Base-by-base conservation (phyloP, 2,888 invertebrate species). In the Pherbina coryleti region DNA sequence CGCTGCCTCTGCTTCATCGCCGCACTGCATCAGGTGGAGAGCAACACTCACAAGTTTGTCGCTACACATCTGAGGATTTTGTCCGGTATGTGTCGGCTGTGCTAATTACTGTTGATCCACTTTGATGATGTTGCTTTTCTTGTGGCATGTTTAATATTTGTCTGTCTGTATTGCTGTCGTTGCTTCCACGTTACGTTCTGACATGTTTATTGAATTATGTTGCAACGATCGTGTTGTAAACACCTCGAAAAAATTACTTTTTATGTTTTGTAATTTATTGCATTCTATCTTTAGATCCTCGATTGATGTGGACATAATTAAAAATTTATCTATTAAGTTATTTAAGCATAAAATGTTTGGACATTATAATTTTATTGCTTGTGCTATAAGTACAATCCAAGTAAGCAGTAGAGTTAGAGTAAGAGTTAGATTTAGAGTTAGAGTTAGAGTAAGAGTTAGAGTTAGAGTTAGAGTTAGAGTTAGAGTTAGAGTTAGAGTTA, bases 151-250 rank as follows among this genome's bases (percentile, higher is more conserved):
- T 57, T 51, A 57, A 44, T 44, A 22, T 31, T 37, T 67, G 67
- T 55, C 8, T 22, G n/a, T 9, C 28, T 62, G 62, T 64, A 19
- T 53, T 34, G 37, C 34, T 67, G 19, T 51, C 28, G 64, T 34
- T 28, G 67, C 75, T 75, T 55, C 67, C n/a, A 67, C 67, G 67
- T 67, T 75, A 75, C 75, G 67, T 75, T 55, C 66, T 55, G 34
- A 67, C 75, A 75, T 34, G 75, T 31, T 75, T 67, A 34, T 67
- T 75, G 75, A 67, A 67, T 67, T 22, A 55, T 19, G 55, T 55
- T 57, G 53, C 66, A 31, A 34, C 53, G 44, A 19, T 64, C 64
- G 64, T 64, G 64, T 64, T 14, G 64, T 64, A n/a, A 34, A 11
- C 25, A 60, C 14, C 22, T 19, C 25, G 28, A 28, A 19, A 25